phyloP scores from a whole-genome alignment of 1,140 invertebrate species.

The Pseudobourletiella spinata region DNA sequence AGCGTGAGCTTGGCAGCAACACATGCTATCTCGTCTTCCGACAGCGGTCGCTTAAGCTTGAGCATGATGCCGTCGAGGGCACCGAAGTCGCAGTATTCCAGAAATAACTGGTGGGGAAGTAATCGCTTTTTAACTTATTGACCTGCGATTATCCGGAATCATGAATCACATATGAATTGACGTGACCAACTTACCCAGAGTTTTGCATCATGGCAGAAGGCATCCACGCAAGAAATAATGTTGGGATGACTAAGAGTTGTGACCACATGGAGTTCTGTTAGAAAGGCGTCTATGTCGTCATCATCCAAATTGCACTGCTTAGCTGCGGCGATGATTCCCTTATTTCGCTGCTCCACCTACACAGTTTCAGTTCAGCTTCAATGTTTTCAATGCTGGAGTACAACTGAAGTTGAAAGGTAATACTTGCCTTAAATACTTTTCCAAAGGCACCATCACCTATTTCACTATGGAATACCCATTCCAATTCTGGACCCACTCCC shows the following conservation, averaged over 20 bases:
- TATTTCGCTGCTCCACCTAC: too few relatives aligned
- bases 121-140: neutral
- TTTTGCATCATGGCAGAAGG: constrained; percentile 84
- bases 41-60: constrained; percentile 90
- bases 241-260: constrained; percentile 89
- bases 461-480: too few relatives aligned
- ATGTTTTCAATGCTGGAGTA: too few relatives aligned
- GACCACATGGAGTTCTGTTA: constrained; percentile 98
- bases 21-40: constrained; percentile 87
- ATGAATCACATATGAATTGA: neutral
- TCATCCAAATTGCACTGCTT: constrained; percentile 94
- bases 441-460: too few relatives aligned
- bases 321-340: too few relatives aligned
- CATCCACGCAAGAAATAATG: constrained; percentile 89
- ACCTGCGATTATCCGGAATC: neutral
- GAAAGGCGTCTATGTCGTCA: constrained; percentile 95
- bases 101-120: constrained; percentile 58
- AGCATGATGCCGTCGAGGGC: constrained; percentile 97
- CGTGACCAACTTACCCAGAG: constrained; percentile 65
- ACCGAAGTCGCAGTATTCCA: constrained; percentile 97
- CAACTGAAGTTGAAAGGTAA: too few relatives aligned
- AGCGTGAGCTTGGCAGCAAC: constrained; percentile 79
- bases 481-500: too few relatives aligned
- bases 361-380: too few relatives aligned
- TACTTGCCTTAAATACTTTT: too few relatives aligned